Conservation (phyloP, 2,113 vertebrate species). For the Clupea harengus region DNA sequence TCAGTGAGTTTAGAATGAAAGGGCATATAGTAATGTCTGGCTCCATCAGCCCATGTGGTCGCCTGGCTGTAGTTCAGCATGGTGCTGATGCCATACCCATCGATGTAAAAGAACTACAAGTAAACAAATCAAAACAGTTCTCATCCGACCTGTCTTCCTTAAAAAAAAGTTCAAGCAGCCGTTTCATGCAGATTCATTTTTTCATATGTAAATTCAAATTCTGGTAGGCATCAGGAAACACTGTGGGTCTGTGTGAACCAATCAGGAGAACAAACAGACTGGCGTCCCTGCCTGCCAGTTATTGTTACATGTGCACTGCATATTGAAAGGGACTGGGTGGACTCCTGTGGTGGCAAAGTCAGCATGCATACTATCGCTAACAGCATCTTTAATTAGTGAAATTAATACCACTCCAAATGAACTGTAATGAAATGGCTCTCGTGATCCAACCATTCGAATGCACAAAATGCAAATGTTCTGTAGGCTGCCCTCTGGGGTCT, state of each 20-base stretch:
- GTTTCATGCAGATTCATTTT: background rate
- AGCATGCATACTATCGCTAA: background rate
- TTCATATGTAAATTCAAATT: background rate
- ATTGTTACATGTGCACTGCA: background rate
- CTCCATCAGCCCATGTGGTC: too few relatives aligned
- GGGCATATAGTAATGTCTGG: too few relatives aligned
- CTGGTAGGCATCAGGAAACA: background rate
- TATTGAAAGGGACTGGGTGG: background rate
- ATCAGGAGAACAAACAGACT: background rate
- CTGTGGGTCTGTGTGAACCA: background rate
- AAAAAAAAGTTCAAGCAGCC: background rate
- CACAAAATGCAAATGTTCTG: constrained; percentile 14
- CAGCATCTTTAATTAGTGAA: constrained; percentile 14
- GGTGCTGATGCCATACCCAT: too few relatives aligned
- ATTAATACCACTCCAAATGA: constrained; percentile 10
- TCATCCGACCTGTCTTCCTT: too few relatives aligned
- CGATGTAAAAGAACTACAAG: too few relatives aligned
- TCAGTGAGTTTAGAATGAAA: too few relatives aligned
- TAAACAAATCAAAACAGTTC: too few relatives aligned
- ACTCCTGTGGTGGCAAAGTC: background rate
- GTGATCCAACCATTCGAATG: background rate
- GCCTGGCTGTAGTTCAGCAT: too few relatives aligned
- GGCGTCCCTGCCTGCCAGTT: background rate
- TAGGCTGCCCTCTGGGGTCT: constrained; percentile 4
- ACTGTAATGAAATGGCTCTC: constrained; percentile 8